Conservation (phyloP, 2,888 invertebrate species). For the Cephus nigrinus region DNA sequence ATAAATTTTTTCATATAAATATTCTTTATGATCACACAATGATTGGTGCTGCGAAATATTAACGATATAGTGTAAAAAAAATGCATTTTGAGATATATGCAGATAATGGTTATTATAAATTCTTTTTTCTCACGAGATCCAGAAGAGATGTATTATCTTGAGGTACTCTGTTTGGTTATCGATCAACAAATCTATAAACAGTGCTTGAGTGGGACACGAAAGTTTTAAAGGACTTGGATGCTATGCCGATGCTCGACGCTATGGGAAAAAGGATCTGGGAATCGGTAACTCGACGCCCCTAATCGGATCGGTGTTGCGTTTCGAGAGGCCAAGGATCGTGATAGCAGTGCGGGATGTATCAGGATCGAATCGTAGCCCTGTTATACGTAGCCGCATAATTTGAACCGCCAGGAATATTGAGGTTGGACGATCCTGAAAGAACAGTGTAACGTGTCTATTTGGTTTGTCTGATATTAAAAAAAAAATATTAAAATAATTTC, state of each 20-base stretch:
- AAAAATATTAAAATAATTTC: background rate
- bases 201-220: background rate
- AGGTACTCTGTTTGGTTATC: background rate
- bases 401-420: background rate
- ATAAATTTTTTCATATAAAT: background rate
- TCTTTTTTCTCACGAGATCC: slow-evolving; percentile 35
- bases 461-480: background rate
- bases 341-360: slow-evolving; percentile 2
- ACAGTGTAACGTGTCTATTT: background rate
- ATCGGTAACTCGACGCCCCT: slow-evolving; percentile 51
- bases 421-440: background rate
- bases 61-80: background rate
- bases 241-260: background rate
- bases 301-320: slow-evolving; percentile 55
- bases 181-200: slow-evolving; percentile 4
- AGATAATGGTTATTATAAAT: slow-evolving; percentile 32
- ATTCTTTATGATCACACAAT: background rate
- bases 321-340: slow-evolving; percentile 32
- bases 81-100: background rate
- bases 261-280: slow-evolving; percentile 1
- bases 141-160: background rate
- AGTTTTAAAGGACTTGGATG: background rate
- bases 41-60: background rate
- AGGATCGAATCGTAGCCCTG: background rate
- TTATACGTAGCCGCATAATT: background rate